Evolutionary conservation across 2,888 invertebrate species (phyloP).

Genomic region (Piscicola geometra): DNA sequence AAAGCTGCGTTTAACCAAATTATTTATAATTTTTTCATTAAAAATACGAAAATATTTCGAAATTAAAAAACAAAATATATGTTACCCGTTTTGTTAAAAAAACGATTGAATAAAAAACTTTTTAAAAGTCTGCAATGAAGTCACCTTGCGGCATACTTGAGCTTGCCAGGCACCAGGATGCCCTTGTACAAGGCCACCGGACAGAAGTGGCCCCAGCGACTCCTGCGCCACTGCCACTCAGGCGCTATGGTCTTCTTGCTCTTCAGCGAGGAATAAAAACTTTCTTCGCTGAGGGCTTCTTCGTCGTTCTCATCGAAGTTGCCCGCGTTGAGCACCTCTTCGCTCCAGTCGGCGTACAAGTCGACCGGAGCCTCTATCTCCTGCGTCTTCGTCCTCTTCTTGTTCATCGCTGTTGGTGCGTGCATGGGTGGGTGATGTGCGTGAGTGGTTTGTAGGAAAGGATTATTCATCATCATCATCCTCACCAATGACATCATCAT

Average conservation of each 20-base stretch:
- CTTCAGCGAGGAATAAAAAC: not conserved
- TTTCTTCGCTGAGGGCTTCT: not conserved
- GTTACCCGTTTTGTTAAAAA: too few relatives aligned
- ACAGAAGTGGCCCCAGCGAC: slow-evolving; percentile 52
- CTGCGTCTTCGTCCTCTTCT: not conserved
- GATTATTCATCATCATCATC: too few relatives aligned
- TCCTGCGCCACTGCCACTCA: slow-evolving; percentile 48
- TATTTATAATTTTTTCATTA: too few relatives aligned
- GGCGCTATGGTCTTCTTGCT: not conserved
- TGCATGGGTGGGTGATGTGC: not conserved
- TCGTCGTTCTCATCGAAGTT: too few relatives aligned
- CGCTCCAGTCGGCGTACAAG: not conserved
- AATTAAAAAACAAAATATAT: too few relatives aligned
- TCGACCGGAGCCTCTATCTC: not conserved
- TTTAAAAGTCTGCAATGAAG: slow-evolving; percentile 7
- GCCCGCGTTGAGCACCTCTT: too few relatives aligned
- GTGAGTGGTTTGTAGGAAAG: too few relatives aligned
- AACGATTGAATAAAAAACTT: not conserved
- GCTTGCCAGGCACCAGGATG: slow-evolving; percentile 51
- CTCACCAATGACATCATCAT: too few relatives aligned
- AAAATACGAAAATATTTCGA: too few relatives aligned
- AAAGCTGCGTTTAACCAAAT: too few relatives aligned
- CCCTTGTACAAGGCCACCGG: slow-evolving; percentile 56
- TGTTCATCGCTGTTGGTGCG: not conserved
- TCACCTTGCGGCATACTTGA: slow-evolving; percentile 54